Evolutionary conservation across 2,797 vertebrate genomes (phyloP), one percentile per base, ranked within the genome.

Genomic region (Neopelma chrysocephalum): DNA sequence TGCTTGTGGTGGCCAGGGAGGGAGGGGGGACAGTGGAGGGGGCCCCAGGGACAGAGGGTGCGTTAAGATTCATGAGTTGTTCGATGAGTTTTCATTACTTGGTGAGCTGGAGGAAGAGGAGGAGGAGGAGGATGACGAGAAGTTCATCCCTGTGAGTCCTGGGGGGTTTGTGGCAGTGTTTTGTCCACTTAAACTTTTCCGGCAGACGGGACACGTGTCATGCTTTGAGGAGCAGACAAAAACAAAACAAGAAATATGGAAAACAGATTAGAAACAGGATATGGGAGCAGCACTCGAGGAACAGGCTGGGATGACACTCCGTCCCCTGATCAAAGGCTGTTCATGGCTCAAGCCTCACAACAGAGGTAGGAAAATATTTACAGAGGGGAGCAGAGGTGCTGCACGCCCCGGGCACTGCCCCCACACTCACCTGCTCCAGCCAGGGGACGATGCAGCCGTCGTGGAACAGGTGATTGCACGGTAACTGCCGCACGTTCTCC

Each of bases 381-480:
- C 38, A 62, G 48, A 86, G 27, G 43, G 45, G 58, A 86, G 38
- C 7, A 27, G 84, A 27, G 9, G 47, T 8, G 56, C 66, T 53
- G 65, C 51, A 22, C 1, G 2, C 4, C 72, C 72, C 53, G 18
- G 51, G 80, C 51, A 25, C 20, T 1, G 31, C 18, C 47, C 64
- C 47, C 2, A 3, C 56, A 77, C 96, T 96, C 96, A 99, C 99
- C 99, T 99, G 99, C 96, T 99, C 99, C 93, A 99, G 98, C 99
- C 99, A 99, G 3, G 99, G 99, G 80, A 99, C 99, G 53, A 99
- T 99, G 97, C 99, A 99, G 97, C 99, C 98, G 57, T 99, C 98
- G 15, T 99, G 99, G 98, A 99, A 99, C 91, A 99, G 98, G 96
- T 99, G 99, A 98, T 99, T 99, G 98, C 99, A 99, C 3, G 99